Percentiles rank a stretch among this genome's conserved stretches.
phyloP scores from a whole-genome alignment of 2,113 vertebrate genomes.

The Eubucco bourcierii region DNA sequence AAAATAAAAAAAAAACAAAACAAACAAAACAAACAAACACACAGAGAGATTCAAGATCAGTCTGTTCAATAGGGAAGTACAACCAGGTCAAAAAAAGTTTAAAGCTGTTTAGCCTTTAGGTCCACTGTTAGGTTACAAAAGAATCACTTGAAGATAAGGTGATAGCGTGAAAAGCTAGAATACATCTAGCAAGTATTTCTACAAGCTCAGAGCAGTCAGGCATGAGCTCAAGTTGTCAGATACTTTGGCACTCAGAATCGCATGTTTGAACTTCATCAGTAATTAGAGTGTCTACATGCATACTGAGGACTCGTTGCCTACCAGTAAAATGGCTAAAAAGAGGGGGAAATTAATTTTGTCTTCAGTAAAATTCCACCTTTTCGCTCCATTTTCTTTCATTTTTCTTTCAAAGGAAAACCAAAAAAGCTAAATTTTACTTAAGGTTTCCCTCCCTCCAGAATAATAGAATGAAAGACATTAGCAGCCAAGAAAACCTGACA shows the following conservation, averaged over 20 bases:
- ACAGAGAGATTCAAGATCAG: not conserved
- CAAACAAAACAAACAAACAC: no score
- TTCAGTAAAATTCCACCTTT: not conserved
- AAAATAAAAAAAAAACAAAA: no score
- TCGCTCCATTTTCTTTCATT: not conserved
- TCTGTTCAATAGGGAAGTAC: not conserved
- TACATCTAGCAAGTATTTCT: accelerated
- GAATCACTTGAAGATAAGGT: not conserved
- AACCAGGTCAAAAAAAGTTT: not conserved
- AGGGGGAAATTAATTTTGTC: accelerated
- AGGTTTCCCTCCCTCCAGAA: not conserved
- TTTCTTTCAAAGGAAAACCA: not conserved
- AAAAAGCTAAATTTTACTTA: constrained; percentile 9
- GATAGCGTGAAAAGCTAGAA: not conserved
- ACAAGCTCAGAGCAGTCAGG: not conserved
- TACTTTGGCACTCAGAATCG: not conserved
- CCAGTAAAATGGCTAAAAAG: not conserved
- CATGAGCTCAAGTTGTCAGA: not conserved
- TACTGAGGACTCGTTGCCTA: not conserved
- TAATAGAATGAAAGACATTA: constrained; percentile 3
- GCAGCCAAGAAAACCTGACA: constrained; percentile 40
- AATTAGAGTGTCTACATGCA: not conserved
- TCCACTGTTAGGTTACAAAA: not conserved
- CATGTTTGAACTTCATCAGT: not conserved
- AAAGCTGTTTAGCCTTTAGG: not conserved